Evolutionary conservation across 2,797 vertebrate genomes (phyloP).

Genomic region (Dallia pectoralis): DNA sequence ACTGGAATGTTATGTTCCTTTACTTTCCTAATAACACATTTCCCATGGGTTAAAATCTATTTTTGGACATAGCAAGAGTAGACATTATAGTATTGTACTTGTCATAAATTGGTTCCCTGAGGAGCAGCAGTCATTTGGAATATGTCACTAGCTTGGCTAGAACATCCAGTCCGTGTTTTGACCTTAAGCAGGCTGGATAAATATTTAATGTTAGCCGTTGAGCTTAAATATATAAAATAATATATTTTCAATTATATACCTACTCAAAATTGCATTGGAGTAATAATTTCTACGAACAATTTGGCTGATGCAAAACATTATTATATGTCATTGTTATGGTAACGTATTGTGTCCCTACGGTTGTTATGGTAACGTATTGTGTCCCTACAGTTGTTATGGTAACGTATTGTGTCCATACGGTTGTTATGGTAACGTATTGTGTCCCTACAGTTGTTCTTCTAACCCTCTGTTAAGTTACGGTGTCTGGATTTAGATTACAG

Average conservation of each 20-base stretch:
- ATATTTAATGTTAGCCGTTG: too few relatives aligned
- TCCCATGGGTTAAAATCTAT: not conserved
- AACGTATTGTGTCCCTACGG: too few relatives aligned
- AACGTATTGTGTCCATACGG: too few relatives aligned
- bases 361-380: constrained; percentile 19
- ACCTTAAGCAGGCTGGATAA: not conserved
- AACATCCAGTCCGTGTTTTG: not conserved
- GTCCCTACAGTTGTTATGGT: too few relatives aligned
- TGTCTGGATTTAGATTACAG: constrained; percentile 52
- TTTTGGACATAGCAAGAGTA: not conserved
- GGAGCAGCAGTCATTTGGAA: not conserved
- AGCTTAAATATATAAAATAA: too few relatives aligned
- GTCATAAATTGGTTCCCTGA: not conserved
- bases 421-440: constrained; percentile 19
- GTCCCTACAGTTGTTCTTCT: constrained; percentile 29
- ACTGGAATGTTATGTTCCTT: not conserved
- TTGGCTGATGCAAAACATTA: too few relatives aligned
- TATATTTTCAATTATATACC: too few relatives aligned
- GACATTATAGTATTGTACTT: not conserved
- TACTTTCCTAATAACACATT: not conserved
- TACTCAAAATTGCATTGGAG: too few relatives aligned
- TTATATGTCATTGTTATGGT: too few relatives aligned
- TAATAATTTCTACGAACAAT: too few relatives aligned
- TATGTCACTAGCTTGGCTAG: not conserved
- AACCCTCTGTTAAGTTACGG: constrained; percentile 38